phyloP scores from a whole-genome alignment of 1,140 invertebrate species.

The Orchesella cincta region DNA sequence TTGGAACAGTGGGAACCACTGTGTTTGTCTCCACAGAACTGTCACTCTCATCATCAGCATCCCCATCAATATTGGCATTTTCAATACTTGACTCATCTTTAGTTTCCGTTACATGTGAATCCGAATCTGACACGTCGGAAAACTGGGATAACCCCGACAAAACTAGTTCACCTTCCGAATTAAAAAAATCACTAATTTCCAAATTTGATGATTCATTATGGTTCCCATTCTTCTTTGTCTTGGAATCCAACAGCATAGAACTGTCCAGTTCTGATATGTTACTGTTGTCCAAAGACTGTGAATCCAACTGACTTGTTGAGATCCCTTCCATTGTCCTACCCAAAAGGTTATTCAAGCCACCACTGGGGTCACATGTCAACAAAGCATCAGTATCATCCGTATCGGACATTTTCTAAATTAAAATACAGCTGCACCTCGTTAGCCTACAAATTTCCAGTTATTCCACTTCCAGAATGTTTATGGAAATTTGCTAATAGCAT shows the following conservation, averaged over 20 bases:
- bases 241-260: not conserved
- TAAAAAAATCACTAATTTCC: conserved; percentile 32
- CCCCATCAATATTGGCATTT: not conserved
- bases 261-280: not conserved
- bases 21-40: not conserved
- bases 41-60: not conserved
- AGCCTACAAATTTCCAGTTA: too few species aligned
- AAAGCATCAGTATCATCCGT: conserved; percentile 46
- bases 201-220: not conserved
- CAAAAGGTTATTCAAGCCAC: conserved; percentile 16
- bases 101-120: conserved; percentile 15
- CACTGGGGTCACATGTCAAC: conserved; percentile 21
- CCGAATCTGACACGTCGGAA: conserved; percentile 21
- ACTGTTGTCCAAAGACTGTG: conserved; percentile 15
- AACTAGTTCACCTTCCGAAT: conserved; percentile 34
- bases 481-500: too few species aligned
- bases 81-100: not conserved
- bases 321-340: conserved; percentile 7
- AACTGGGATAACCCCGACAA: conserved; percentile 32
- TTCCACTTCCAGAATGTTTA: too few species aligned
- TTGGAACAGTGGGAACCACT: not conserved
- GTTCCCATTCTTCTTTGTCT: not conserved
- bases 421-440: too few species aligned
- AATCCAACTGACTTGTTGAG: not conserved
- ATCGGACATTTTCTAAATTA: conserved; percentile 30